These are phyloP conservation scores for Piliocolobus tephrosceles DNA, from an alignment of 2,113 vertebrate species.

Conservation along the genomic window DNA sequence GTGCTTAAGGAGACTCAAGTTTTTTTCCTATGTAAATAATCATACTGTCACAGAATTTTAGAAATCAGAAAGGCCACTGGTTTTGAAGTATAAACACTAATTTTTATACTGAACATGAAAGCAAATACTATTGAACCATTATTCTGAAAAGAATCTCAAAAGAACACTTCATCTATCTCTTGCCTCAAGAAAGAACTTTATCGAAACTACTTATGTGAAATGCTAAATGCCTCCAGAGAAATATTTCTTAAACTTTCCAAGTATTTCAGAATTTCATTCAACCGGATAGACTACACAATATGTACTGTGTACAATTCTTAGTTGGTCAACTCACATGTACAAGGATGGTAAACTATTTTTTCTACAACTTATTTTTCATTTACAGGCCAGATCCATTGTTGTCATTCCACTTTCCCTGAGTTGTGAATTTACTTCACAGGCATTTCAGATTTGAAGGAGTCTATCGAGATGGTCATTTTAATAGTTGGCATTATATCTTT, in stretches of 20 bases:
- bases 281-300: not conserved
- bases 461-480: not conserved
- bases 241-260: constrained; percentile 32
- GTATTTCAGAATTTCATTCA: not conserved
- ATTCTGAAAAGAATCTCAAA: constrained; percentile 55
- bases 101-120: constrained; percentile 62
- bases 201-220: constrained; percentile 18
- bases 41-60: constrained; percentile 41
- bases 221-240: not conserved
- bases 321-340: not conserved
- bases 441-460: not conserved
- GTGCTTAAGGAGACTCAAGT: not conserved
- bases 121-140: constrained; percentile 45
- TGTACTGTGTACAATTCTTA: not conserved
- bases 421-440: not conserved
- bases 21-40: constrained; percentile 43
- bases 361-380: not conserved
- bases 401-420: not conserved
- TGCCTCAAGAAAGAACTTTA: constrained; percentile 17
- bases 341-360: not conserved
- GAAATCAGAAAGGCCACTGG: constrained; percentile 39
- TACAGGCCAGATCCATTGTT: not conserved
- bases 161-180: constrained; percentile 45
- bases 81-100: constrained; percentile 56
- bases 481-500: not conserved